Evolutionary conservation across 2,888 invertebrate species (phyloP), one percentile per base, ranked within the genome.

Genomic region (Cheilosia vulpina): DNA sequence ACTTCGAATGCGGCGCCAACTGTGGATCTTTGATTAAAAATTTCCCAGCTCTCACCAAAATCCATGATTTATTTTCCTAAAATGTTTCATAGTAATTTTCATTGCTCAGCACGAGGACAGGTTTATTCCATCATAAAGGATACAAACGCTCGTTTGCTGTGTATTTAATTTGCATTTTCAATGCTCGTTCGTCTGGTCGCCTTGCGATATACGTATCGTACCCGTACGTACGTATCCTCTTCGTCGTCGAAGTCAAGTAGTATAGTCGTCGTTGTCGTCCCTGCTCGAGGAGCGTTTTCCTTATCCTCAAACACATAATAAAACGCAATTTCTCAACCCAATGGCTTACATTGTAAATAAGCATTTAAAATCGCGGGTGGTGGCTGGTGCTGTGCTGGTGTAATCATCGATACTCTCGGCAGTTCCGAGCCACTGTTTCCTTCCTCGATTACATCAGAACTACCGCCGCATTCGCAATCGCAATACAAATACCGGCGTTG

Each of bases 301-400:
- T 79, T 85, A 85, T 85, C 85, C 81, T 62, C 71, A 57, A 77
- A 77, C 85, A 81, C 81, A 85, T 85, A 85, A 81, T 85, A 85
- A 81, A 85, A 81, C 81, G 85, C 85, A 85, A 85, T 85, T 85
- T 81, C 85, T 72, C 85, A 81, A 77, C 85, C 85, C 85, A 71
- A 80, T 81, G 66, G 72, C 85, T 81, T 85, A 81, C 81, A 63
- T 72, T 81, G 81, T 85, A 85, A 85, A 85, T 85, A 85, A 85
- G 85, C 85, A 85, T 85, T 85, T 85, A 81, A 76, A 85, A 68
- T 53, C 43, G 9, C 55, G 53, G 27, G 43, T 53, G 47, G 21
- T 52, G 24, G 38, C 21, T 38, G 38, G 13, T 11, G 53, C 31
- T 53, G 13, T 11, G 53, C 31, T 53, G 52, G 13, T 24, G 57